Conservation (phyloP, 2,113 vertebrate species). For the Oreochromis niloticus region DNA sequence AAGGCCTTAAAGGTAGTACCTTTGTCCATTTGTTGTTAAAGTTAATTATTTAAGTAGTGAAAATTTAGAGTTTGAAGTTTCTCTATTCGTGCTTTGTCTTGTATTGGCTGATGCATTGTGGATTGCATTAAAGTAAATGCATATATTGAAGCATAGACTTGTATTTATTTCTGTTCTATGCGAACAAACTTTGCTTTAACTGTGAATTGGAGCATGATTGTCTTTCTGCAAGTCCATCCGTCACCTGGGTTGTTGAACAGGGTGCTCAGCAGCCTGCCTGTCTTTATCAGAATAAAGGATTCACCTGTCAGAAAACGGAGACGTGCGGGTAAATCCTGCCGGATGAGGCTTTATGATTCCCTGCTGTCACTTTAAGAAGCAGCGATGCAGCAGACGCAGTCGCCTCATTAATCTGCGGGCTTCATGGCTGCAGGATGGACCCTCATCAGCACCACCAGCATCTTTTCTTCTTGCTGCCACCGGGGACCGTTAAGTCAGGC, state of each 20-base stretch:
- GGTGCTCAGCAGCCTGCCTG: background rate
- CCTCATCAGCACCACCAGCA: slow-evolving; percentile 28
- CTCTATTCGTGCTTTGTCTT: background rate
- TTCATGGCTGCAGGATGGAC: slow-evolving; percentile 62
- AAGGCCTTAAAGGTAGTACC: background rate
- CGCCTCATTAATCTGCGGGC: slow-evolving; percentile 49
- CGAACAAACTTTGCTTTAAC: background rate
- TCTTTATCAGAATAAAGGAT: background rate
- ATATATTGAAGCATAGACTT: background rate
- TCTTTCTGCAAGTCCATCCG: background rate
- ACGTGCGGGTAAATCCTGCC: background rate
- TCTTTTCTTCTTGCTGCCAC: slow-evolving; percentile 14
- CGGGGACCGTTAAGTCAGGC: slow-evolving; percentile 24
- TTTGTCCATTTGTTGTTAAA: background rate
- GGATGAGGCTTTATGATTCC: background rate
- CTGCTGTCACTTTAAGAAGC: slow-evolving; percentile 71
- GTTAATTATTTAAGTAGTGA: background rate
- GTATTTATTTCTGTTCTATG: background rate
- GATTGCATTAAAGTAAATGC: background rate
- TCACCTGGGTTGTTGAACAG: background rate
- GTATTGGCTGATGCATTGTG: background rate
- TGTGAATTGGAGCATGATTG: background rate
- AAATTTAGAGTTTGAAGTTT: background rate
- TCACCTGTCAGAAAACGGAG: background rate
- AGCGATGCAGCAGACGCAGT: slow-evolving; percentile 54